Base-by-base conservation (phyloP, 2,797 vertebrate genomes). In the Neolamprologus multifasciatus region DNA sequence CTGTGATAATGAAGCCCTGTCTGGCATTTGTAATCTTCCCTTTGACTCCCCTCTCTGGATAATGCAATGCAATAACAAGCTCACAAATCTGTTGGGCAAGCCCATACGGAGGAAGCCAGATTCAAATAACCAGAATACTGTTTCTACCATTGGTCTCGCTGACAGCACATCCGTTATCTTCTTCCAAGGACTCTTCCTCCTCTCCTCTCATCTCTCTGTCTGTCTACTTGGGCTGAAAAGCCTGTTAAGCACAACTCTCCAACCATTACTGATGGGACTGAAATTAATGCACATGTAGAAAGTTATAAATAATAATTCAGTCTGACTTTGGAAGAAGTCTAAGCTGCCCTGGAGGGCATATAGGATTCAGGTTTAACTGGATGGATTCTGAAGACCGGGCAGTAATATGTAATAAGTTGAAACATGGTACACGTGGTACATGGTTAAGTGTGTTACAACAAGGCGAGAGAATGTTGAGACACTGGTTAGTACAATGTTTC, bases 41-140 rank as follows among this genome's bases (percentile, higher is more conserved):
- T 90, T 93, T 94, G 87, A 94, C 88, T 89, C 67, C 54, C 62
- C 48, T 84, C 86, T 84, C 84, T 48, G 79, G 87, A 90, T 91
- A 92, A 94, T 91, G 84, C 77, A 89, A 91, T 84, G 88, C 84
- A 94, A 92, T 94, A 92, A 91, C 87, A 90, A 87, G 76, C 92
- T 87, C 74, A 77, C 85, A 94, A 93, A 92, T 92, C 89, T 93
- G 86, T 62, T 76, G 93, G 92, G 89, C 80, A 90, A 87, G 83
- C 88, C 85, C 81, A 84, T 88, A 91, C 83, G 90, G 84, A 93
- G 86, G 84, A 89, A 79, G 9, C 83, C 81, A 80, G 84, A 89
- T 90, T 85, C 59, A 86, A 90, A 91, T 84, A 85, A 74, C 67
- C 54, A 76, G 86, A 91, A 89, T 85, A 85, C 84, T 78, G 88